Conservation (phyloP, 2,113 vertebrate genomes). For the Ahaetulla prasina region DNA sequence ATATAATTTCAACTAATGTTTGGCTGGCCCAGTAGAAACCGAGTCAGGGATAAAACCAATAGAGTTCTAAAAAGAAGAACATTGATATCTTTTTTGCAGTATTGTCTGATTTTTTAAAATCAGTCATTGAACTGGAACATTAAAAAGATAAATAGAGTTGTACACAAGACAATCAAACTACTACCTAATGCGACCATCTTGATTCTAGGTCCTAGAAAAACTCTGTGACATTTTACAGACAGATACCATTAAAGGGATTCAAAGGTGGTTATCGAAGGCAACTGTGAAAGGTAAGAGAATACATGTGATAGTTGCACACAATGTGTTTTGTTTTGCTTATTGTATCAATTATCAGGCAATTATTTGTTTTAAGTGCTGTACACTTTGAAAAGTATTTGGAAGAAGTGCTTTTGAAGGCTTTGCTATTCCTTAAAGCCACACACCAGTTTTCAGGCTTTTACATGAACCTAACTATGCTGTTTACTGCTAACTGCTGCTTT, state of each 20-base stretch:
- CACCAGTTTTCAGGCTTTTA: not conserved
- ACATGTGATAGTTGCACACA: not conserved
- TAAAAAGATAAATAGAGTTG: not conserved
- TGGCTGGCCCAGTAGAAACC: not conserved
- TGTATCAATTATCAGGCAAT: not conserved
- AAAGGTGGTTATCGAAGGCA: conserved; percentile 55
- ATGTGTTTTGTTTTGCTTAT: not conserved
- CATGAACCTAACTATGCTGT: not conserved
- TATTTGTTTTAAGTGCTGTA: not conserved
- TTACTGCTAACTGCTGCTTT: not conserved
- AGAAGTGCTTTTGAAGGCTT: not conserved
- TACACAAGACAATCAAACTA: not conserved
- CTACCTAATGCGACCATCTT: not conserved
- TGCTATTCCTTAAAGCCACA: not conserved
- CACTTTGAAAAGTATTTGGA: not conserved
- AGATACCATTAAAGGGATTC: conserved; percentile 57
- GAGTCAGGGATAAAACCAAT: not conserved
- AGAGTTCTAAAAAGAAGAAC: not conserved
- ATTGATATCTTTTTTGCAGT: not conserved
- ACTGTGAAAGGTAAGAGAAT: conserved; percentile 48
- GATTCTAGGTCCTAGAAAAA: conserved; percentile 56
- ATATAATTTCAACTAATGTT: not conserved
- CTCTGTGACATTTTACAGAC: conserved; percentile 57
- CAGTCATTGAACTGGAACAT: not conserved
- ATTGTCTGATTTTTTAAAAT: not conserved